Evolutionary conservation across 2,113 vertebrate species (phyloP).

Genomic region (Perognathus longimembris): DNA sequence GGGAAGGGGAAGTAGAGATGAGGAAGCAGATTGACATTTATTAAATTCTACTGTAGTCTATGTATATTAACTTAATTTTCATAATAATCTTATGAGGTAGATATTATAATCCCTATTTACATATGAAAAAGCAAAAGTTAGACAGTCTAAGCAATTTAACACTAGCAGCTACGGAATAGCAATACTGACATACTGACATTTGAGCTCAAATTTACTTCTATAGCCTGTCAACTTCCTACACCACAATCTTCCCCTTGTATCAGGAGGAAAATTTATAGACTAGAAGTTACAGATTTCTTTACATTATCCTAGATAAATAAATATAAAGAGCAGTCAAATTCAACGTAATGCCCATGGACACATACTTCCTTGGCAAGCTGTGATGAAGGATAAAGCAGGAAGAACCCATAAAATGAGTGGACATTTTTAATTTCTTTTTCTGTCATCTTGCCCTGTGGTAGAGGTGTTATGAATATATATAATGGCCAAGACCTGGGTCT

Average conservation of each 20-base stretch:
- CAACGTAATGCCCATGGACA: conserved; percentile 1
- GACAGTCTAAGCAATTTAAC: conserved; percentile 49
- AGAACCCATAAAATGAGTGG: background rate
- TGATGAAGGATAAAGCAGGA: conserved; percentile 20
- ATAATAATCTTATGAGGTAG: conserved; percentile 68
- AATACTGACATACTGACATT: background rate
- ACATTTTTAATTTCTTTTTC: conserved; percentile 7
- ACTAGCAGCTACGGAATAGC: conserved; percentile 16
- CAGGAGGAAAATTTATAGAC: background rate
- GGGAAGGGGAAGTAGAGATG: background rate
- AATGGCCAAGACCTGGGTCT: conserved; percentile 20
- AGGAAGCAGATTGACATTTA: background rate
- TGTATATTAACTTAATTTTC: conserved; percentile 39
- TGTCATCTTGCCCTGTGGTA: conserved; percentile 20
- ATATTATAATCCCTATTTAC: conserved; percentile 34
- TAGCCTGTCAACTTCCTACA: conserved; percentile 25
- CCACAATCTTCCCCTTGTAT: background rate
- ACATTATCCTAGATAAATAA: conserved; percentile 40
- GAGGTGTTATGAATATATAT: conserved; percentile 30
- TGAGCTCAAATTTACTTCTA: conserved; percentile 52
- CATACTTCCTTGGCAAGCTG: background rate
- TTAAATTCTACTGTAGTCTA: background rate
- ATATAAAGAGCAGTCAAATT: conserved; percentile 52
- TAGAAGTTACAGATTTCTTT: conserved; percentile 21
- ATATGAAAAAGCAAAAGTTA: conserved; percentile 62